Percentiles rank a stretch among this genome's conserved stretches.
phyloP scores from a whole-genome alignment of 2,888 invertebrate species.

The Mystacides longicornis region DNA sequence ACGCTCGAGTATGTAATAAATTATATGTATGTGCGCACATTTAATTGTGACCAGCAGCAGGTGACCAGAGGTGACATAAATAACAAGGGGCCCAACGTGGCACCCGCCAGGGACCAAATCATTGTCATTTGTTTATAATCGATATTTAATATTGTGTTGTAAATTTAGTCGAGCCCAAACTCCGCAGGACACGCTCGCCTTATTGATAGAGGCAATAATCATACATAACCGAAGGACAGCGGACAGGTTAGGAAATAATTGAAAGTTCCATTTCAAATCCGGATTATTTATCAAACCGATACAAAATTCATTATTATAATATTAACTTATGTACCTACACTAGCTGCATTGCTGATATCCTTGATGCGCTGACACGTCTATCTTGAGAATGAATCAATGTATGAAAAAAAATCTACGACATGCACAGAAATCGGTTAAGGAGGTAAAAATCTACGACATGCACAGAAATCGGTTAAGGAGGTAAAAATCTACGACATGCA shows the following conservation, averaged over 20 bases:
- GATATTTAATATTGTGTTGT: constrained; percentile 1
- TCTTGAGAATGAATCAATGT: too few species aligned
- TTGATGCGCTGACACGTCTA: too few species aligned
- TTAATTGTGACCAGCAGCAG: constrained; percentile 1
- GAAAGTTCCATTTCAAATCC: background rate
- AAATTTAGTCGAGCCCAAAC: background rate
- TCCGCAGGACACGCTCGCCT: background rate
- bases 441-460: too few species aligned
- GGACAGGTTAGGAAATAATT: background rate
- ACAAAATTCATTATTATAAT: too few species aligned
- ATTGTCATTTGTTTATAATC: constrained; percentile 2
- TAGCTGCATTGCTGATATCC: too few species aligned
- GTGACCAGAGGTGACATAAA: constrained; percentile 1
- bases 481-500: too few species aligned
- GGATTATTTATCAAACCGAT: too few species aligned
- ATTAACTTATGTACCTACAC: too few species aligned
- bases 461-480: too few species aligned
- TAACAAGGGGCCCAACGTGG: background rate
- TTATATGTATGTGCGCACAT: background rate
- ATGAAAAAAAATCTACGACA: too few species aligned
- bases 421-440: too few species aligned
- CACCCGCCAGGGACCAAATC: background rate
- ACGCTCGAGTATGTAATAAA: background rate
- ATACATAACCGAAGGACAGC: background rate
- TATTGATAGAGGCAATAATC: background rate